A percentile compares a stretch with the other conserved stretches of the same genome.
These are phyloP conservation scores for Lamellibrachia columna DNA, from an alignment of 2,888 invertebrate genomes.

Conservation along the genomic window DNA sequence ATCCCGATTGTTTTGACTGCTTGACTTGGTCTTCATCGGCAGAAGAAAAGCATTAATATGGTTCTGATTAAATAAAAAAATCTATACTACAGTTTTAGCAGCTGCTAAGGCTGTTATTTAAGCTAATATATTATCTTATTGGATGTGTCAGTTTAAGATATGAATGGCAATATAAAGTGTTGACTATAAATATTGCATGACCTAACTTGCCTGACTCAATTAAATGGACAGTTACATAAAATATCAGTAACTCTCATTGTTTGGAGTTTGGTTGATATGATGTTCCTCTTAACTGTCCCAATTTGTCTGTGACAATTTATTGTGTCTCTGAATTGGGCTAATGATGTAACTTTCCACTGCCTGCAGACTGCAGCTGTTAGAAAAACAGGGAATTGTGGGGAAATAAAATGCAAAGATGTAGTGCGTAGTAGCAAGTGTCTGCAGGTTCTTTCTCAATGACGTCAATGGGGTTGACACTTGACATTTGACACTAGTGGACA, in stretches of 20 bases:
- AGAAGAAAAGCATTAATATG: no score
- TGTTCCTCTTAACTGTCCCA: not conserved
- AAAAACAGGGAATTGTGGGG: not conserved
- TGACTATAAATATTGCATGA: not conserved
- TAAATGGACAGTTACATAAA: not conserved
- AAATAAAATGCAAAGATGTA: not conserved
- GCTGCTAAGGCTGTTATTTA: no score
- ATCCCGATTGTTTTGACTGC: no score
- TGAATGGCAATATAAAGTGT: not conserved
- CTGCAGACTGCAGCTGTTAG: not conserved
- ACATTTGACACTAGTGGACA: not conserved
- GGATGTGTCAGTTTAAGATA: no score
- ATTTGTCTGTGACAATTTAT: not conserved
- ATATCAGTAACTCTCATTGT: not conserved
- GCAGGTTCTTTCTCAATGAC: not conserved
- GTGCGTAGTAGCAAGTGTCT: not conserved
- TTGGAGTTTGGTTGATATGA: not conserved
- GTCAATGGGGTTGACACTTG: not conserved
- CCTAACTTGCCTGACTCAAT: not conserved
- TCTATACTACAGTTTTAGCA: no score
- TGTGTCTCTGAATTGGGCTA: not conserved
- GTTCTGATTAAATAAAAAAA: no score
- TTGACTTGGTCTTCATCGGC: no score
- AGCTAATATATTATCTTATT: no score
- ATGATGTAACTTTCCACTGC: not conserved